Conservation (phyloP, 2,113 vertebrate species). For the Phalacrocorax brasilianus region DNA sequence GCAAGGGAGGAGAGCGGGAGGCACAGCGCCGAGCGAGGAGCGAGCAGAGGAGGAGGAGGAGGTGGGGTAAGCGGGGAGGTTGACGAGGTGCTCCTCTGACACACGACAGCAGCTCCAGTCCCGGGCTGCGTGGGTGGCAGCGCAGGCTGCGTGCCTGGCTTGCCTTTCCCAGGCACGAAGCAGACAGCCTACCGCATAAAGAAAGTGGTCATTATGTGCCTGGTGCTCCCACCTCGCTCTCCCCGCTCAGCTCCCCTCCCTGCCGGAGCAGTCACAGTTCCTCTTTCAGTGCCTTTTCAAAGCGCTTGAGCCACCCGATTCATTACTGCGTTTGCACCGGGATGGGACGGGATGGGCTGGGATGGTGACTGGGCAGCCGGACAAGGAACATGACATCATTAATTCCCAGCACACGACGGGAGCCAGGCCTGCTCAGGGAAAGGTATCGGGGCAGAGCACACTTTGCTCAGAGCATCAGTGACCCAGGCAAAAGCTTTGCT, state of each 20-base stretch:
- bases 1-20: background rate
- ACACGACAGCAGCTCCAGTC: conserved; percentile 63
- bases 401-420: background rate
- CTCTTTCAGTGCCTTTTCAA: background rate
- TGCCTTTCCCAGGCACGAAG: conserved; percentile 70
- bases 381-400: background rate
- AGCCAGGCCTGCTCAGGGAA: background rate
- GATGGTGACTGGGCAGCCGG: background rate
- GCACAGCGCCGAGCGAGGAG: background rate
- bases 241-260: background rate
- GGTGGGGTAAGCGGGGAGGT: background rate
- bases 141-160: conserved; percentile 59
- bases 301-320: background rate
- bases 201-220: conserved; percentile 33
- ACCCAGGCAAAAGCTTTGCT: background rate
- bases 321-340: background rate
- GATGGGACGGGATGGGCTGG: background rate
- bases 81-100: conserved; percentile 48
- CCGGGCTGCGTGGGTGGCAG: conserved; percentile 68
- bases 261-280: background rate
- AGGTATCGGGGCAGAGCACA: background rate
- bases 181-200: conserved; percentile 31
- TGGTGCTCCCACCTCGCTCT: background rate
- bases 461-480: background rate
- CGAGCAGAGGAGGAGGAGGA: background rate